These are phyloP conservation scores for Tenualosa thibaudeaui DNA, from an alignment of 2,797 vertebrate species.

Conservation along the genomic window DNA sequence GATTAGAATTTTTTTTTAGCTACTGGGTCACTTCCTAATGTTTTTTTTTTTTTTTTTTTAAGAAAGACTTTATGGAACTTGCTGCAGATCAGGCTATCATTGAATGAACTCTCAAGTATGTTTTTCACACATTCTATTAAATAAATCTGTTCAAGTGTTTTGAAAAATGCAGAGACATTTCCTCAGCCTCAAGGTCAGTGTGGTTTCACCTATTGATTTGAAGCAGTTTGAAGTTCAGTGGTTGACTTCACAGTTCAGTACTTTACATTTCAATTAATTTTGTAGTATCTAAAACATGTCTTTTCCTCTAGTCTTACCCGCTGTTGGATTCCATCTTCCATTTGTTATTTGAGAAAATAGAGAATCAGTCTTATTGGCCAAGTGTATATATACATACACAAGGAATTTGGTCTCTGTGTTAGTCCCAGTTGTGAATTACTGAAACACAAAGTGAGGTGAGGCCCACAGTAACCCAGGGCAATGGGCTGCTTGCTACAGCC, in stretches of 20 bases:
- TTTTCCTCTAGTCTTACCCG: background rate
- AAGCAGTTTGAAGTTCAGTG: background rate
- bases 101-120: background rate
- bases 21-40: background rate
- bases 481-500: too few species aligned
- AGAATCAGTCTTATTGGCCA: too few species aligned
- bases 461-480: too few species aligned
- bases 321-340: background rate
- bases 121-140: background rate
- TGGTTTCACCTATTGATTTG: background rate
- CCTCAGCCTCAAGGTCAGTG: background rate
- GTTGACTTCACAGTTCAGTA: background rate
- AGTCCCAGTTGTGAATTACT: too few species aligned
- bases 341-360: background rate
- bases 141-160: background rate
- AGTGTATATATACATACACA: too few species aligned
- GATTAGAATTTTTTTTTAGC: background rate
- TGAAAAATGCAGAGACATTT: background rate
- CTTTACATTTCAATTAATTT: background rate
- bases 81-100: background rate
- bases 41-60: background rate
- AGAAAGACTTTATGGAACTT: background rate
- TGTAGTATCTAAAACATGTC: background rate
- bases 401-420: too few species aligned
- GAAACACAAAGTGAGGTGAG: too few species aligned